phyloP scores from a whole-genome alignment of 2,113 vertebrate genomes.

The Helogale parvula region DNA sequence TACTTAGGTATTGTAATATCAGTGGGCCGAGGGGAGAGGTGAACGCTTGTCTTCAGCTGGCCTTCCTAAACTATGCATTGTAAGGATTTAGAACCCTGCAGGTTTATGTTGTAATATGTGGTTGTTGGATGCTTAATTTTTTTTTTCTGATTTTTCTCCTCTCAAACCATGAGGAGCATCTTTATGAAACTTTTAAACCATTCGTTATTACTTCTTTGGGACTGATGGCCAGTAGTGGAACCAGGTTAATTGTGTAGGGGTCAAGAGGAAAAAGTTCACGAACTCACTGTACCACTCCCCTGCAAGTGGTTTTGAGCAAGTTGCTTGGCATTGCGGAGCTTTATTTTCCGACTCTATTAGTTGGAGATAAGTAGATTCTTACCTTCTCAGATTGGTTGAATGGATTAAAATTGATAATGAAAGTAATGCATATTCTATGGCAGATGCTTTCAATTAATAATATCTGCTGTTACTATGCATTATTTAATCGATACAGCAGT shows the following conservation, averaged over 20 bases:
- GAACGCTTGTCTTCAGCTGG: background rate
- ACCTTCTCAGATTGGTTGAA: background rate
- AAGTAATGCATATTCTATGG: background rate
- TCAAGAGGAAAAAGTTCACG: background rate
- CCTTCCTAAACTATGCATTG: background rate
- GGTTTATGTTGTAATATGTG: conserved; percentile 1
- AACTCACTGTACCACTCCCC: background rate
- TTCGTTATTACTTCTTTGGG: background rate
- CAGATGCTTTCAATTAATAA: background rate
- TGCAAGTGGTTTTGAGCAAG: background rate
- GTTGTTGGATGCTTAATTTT: background rate
- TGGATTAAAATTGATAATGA: conserved; percentile 14
- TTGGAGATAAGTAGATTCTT: background rate
- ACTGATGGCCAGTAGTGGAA: background rate
- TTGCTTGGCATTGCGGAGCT: background rate
- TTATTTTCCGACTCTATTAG: background rate
- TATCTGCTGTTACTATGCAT: background rate
- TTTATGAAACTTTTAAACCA: background rate
- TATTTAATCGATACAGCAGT: background rate
- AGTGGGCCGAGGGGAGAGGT: background rate
- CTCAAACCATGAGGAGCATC: background rate
- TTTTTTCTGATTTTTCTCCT: background rate
- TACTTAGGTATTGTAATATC: background rate
- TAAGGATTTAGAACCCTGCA: background rate
- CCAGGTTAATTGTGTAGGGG: background rate